A percentile compares a stretch with the other conserved stretches of the same genome.
Conservation (phyloP, 2,888 invertebrate genomes). For the Frankliniella fusca region DNA sequence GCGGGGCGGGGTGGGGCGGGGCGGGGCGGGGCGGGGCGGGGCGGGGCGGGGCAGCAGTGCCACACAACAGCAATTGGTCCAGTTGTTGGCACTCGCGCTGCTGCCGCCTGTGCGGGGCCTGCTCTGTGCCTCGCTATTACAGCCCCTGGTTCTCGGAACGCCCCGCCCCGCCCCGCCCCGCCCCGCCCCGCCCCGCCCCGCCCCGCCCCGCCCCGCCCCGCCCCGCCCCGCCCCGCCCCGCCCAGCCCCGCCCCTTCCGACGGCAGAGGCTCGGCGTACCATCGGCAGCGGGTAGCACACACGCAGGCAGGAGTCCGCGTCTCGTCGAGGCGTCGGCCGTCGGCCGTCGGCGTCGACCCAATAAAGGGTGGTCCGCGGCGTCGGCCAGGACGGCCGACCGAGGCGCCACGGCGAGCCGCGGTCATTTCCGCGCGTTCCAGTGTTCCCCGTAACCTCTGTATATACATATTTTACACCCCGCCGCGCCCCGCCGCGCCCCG, state of each 20-base stretch:
- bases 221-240: not conserved
- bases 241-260: not conserved
- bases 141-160: constrained; percentile 31
- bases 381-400: too few species aligned
- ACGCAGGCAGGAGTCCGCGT: too few species aligned
- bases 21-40: constrained; percentile 39
- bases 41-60: constrained; percentile 32
- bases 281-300: too few species aligned
- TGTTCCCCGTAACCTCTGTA: too few species aligned
- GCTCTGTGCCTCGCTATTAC: constrained; percentile 35
- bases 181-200: not conserved
- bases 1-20: not conserved
- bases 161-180: not conserved
- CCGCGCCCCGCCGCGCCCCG: too few species aligned
- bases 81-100: not conserved
- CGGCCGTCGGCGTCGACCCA: too few species aligned
- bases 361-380: too few species aligned
- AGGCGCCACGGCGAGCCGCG: too few species aligned
- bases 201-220: not conserved
- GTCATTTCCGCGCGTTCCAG: too few species aligned
- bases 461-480: too few species aligned
- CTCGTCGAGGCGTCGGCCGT: too few species aligned
- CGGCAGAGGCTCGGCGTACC: too few species aligned
- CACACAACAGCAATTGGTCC: not conserved
- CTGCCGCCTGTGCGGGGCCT: constrained; percentile 34